Conservation (phyloP, 2,113 vertebrate species). For the Ploceus nigricollis region DNA sequence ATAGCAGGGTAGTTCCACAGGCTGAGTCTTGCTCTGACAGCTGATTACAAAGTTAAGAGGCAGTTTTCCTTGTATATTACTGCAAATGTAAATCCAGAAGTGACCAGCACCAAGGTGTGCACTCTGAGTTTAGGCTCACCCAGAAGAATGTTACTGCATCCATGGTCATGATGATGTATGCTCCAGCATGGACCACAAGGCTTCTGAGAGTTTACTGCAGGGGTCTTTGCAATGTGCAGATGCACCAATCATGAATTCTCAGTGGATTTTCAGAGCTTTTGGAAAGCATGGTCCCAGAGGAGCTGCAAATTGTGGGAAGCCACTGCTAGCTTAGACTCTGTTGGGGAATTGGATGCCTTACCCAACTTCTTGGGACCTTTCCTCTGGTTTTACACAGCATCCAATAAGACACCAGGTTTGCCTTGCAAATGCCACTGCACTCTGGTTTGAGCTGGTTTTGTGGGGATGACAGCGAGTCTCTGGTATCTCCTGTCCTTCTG, state of each 20-base stretch:
- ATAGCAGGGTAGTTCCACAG: neutral
- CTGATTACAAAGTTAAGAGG: neutral
- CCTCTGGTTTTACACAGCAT: neutral
- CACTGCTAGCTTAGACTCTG: neutral
- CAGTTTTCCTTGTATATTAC: neutral
- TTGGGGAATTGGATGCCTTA: neutral
- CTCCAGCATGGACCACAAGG: neutral
- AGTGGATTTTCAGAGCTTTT: neutral
- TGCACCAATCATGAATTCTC: neutral
- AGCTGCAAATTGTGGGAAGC: neutral
- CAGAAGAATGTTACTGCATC: neutral
- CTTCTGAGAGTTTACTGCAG: neutral
- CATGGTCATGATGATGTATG: neutral
- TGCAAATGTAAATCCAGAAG: neutral
- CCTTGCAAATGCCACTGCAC: neutral
- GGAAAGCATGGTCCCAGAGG: neutral
- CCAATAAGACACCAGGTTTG: neutral
- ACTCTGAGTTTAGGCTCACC: neutral
- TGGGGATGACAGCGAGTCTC: no score
- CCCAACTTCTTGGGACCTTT: neutral
- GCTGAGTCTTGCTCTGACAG: neutral
- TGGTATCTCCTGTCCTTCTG: neutral
- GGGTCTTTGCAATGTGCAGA: neutral
- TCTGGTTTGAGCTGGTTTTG: neutral
- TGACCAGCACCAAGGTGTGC: neutral